Conservation (phyloP, 2,113 vertebrate genomes). For the Probosciger aterrimus region DNA sequence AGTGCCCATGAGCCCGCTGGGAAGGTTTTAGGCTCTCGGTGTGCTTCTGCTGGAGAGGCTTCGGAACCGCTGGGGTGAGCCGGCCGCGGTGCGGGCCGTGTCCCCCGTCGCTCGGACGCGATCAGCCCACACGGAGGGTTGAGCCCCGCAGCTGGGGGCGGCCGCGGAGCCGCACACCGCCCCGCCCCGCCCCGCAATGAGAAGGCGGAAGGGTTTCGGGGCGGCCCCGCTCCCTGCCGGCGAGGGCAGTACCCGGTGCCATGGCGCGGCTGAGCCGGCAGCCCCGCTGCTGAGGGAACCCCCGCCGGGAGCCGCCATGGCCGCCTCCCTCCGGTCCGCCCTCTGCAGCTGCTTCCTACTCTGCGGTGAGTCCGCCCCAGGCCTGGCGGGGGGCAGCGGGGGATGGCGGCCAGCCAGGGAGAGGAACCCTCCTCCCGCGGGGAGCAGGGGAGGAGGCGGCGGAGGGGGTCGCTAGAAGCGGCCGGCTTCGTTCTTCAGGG, state of each 20-base stretch:
- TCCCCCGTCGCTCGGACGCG: background rate
- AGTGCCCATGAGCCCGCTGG: rapidly evolving
- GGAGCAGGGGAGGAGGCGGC: no score
- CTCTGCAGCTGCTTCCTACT: background rate
- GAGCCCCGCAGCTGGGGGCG: background rate
- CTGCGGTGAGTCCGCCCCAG: background rate
- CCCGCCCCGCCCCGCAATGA: background rate
- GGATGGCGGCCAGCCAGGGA: background rate
- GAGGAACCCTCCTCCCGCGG: background rate
- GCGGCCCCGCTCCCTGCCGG: background rate
- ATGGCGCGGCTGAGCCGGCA: background rate
- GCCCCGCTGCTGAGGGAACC: background rate
- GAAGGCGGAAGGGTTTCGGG: background rate
- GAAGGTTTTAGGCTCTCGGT: background rate
- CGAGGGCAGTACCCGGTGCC: background rate
- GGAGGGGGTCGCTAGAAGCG: no score
- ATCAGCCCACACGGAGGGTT: background rate
- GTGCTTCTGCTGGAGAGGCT: background rate
- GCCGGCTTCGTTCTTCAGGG: background rate
- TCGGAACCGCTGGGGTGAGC: rapidly evolving
- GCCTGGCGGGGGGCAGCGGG: background rate
- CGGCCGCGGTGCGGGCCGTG: background rate
- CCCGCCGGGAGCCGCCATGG: background rate
- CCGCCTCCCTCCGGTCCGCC: background rate
- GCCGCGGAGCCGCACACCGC: background rate